A percentile compares a stretch with the other conserved stretches of the same genome.
phyloP scores from a whole-genome alignment of 2,113 vertebrate genomes.

The Entomyzon cyanotis region DNA sequence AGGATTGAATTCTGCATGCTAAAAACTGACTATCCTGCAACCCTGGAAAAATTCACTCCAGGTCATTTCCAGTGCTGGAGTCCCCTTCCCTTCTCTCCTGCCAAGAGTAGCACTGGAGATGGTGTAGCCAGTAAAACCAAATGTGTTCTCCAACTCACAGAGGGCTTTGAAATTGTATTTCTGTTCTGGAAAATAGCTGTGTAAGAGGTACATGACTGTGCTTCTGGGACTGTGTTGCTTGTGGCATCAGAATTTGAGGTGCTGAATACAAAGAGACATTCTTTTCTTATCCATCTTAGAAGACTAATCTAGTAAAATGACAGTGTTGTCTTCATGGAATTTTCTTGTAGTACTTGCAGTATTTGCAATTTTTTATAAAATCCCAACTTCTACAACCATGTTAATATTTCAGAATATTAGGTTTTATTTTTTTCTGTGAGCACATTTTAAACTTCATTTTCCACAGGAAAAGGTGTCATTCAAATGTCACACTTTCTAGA shows the following conservation, averaged over 20 bases:
- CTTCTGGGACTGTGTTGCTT: not conserved
- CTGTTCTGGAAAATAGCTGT: not conserved
- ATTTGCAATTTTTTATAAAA: not conserved
- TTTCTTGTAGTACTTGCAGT: not conserved
- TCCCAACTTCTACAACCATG: not conserved
- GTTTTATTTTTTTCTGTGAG: not conserved
- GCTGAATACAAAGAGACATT: not conserved
- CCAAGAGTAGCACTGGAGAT: not conserved
- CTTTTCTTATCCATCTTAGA: not conserved
- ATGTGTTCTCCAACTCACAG: not conserved
- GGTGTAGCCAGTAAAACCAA: not conserved
- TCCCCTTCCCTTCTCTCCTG: not conserved
- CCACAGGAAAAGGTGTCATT: not conserved
- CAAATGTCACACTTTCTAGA: not conserved
- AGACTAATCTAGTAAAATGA: not conserved
- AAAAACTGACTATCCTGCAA: not conserved
- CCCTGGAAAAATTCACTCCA: not conserved
- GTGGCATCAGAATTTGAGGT: not conserved
- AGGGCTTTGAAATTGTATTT: not conserved
- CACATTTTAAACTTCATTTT: not conserved
- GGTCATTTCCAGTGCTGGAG: not conserved
- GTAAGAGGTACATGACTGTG: not conserved
- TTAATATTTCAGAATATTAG: not conserved
- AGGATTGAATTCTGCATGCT: not conserved
- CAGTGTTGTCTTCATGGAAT: not conserved